Conservation (phyloP, 1,140 invertebrate species). For the Cylas formicarius region DNA sequence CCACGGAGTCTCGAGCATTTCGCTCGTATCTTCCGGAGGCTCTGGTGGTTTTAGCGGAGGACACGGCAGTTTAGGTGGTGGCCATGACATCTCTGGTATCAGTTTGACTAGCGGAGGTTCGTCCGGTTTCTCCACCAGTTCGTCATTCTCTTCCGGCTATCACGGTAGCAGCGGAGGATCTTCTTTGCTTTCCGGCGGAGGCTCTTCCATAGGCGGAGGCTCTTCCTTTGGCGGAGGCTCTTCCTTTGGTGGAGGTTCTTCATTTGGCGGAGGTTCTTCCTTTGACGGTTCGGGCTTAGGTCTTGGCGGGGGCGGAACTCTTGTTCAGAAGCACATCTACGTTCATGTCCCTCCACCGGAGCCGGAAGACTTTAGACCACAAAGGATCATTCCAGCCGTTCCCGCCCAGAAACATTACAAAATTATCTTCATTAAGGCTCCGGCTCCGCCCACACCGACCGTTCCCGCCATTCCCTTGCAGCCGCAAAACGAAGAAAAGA, state of each 20-base stretch:
- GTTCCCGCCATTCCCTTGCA: conserved; percentile 55
- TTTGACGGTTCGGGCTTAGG: conserved; percentile 21
- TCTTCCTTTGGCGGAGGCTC: conserved; percentile 10
- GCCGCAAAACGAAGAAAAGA: conserved; percentile 78
- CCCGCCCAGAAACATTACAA: conserved; percentile 78
- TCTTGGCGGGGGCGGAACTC: conserved; percentile 21
- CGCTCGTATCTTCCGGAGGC: conserved; percentile 3
- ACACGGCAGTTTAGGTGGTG: neutral
- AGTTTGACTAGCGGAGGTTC: neutral
- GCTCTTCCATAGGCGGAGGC: neutral
- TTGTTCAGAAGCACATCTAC: conserved; percentile 72
- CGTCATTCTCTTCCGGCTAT: neutral
- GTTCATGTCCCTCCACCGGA: conserved; percentile 64
- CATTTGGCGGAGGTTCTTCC: conserved; percentile 25
- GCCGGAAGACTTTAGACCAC: conserved; percentile 55
- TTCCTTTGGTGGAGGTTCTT: neutral
- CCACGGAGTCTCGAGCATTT: conserved; percentile 16
- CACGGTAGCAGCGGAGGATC: neutral
- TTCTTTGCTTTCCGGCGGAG: neutral
- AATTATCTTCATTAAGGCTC: conserved; percentile 85
- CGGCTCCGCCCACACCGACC: conserved; percentile 65
- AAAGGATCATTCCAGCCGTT: conserved; percentile 46
- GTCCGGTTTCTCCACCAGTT: neutral
- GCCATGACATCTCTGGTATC: neutral
- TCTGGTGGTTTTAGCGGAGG: neutral